Percentiles rank a stretch among this genome's conserved stretches.
Conservation (phyloP, 2,797 vertebrate species). For the Onychomys leucogaster region DNA sequence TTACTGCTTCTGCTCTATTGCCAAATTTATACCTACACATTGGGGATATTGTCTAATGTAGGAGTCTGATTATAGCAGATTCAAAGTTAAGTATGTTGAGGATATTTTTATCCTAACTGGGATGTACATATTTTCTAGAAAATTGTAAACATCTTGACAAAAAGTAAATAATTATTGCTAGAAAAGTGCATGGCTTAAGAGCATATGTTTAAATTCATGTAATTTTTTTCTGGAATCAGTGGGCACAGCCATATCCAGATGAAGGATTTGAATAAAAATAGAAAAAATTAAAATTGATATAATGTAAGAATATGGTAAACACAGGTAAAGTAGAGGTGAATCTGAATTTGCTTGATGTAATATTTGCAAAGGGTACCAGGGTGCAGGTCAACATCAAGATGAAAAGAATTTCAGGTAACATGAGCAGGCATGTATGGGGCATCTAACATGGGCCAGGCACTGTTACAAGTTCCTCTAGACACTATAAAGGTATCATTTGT, state of each 20-base stretch:
- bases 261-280: neutral
- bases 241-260: neutral
- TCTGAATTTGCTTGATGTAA: neutral
- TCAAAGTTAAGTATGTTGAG: neutral
- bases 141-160: neutral
- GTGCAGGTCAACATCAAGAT: neutral
- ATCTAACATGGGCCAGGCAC: neutral
- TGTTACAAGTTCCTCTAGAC: neutral
- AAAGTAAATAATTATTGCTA: neutral
- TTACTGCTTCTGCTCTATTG: neutral
- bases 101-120: neutral
- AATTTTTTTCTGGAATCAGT: constrained; percentile 11
- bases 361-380: neutral
- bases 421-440: neutral
- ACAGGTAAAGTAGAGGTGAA: neutral
- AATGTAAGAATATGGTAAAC: neutral
- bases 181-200: neutral
- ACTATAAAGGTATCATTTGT: neutral
- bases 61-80: neutral
- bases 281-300: neutral
- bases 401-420: neutral
- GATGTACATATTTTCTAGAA: constrained; percentile 20
- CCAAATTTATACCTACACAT: neutral
- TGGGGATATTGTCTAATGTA: neutral
- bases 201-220: neutral